Base-by-base conservation (phyloP, 2,888 invertebrate genomes). In the Petrolisthes manimaculis region DNA sequence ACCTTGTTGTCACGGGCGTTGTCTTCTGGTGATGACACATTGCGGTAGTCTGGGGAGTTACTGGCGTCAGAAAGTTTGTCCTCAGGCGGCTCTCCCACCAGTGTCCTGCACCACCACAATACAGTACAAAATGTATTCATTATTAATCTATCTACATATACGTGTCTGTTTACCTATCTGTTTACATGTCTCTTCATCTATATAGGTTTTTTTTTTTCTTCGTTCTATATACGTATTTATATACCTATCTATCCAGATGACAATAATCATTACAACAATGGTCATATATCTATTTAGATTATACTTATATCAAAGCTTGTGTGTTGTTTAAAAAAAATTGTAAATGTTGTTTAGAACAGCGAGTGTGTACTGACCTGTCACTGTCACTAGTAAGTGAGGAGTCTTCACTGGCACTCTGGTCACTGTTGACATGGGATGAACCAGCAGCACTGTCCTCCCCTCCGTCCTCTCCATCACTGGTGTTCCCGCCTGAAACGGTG, bases 321-420 rank as follows among this genome's bases (percentile, higher is more conserved):
- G 69, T 69, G 69, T 69, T 69, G n/a, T 14, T 14, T 18, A 69
- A 69, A n/a, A 69, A 69, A 18, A 1, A 69, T 69, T 37, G 37
- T 37, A 37, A 37, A 37, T 37, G 37, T 37, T 37, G 37, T 37
- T 37, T 37, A 2, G n/a, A 1, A 0, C 37, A 1, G 37, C 2
- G 37, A 37, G 37, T 37, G 37, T 37, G 77, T 24, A 5, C 54
- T 74, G 81, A 89, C 90, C 90, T 84, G 80, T 96, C 96, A 92
- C 96, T 96, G 92, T 96, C 96, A 75, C 91, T 91, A 91, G 96
- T 96, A 69, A 96, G 94, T 92, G 96, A 96, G 92, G 96, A 96
- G 92, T 96, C 96, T 92, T 96, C 96, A 91, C 96, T 96, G 92
- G 95, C 95, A 92, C 95, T 95, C 92, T 96, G 96, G 92, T 95